Evolutionary conservation across 23 tunicate species (phyloP), one percentile per base, ranked within the genome.

Genomic region (Phallusia fumigata): DNA sequence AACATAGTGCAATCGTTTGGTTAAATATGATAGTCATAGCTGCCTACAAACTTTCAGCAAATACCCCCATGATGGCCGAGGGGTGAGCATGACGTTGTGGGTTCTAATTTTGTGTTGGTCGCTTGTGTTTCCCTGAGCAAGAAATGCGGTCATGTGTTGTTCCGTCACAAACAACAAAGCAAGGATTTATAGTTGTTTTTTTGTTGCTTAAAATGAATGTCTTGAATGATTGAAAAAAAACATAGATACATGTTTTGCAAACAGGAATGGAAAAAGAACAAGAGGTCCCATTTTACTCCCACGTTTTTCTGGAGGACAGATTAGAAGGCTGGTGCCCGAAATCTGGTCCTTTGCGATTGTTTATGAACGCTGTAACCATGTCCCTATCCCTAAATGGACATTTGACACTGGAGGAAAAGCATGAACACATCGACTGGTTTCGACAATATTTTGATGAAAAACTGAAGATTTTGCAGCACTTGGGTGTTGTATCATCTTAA

Each of bases 371-470:
- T 26, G 93, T 94, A 15, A 83, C 44, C 19, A 44, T 76, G 15
- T 87, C 90, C 8, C 78, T 94, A 5, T 94, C 98, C 0, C 64
- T 30, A 31, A 94, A 89, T 65, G 86, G 94, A 21, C 79, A 89
- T 50, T 45, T 89, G 11, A 74, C 94, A 0, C 86, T 88, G 19
- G 34, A 79, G 44, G 98, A 89, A 64, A 94, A 94, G 50, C 84
- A 89, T 40, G 90, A 86, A 3, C 98, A 94, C 83, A 89, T 94
- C 0, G 83, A 86, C 24, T 94, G 98, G 98, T 94, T 94, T 45
- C 33, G 88, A 45, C 80, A 86, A 58, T 94, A 94, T 85, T 94
- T 94, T 73, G 74, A 33, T 2, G 98, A 94, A 58, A 90, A 90
- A 78, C 6, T 44, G 18, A 73, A 80, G 0, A 65, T 81, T 22